Base-by-base conservation (phyloP, 30 jellyfish, hydroid and myxozoan genomes). In the Mastigias papua region DNA sequence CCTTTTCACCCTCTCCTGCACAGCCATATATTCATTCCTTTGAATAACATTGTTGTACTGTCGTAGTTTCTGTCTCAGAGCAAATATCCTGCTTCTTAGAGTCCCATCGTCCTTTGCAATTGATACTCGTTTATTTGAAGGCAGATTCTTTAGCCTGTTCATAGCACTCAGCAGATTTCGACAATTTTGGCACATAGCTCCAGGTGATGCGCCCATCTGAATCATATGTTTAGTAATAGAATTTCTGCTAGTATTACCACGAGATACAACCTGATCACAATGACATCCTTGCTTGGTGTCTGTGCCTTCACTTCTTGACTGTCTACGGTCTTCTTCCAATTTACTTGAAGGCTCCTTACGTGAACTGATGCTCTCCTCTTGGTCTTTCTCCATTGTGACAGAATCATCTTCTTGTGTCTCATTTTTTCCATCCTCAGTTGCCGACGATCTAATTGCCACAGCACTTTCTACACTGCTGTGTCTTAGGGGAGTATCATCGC, bases 21-120 rank as follows among this genome's bases (percentile, higher is more conserved):
- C 80, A 26, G 94, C 23, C 22, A 51, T 7, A 26, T 77, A 29
- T 1, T 85, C 88, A 9, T 49, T 30, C 34, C 76, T 37, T 28
- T 73, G 76, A 13, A 85, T 72, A 9, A 70, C 27, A 19, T 85
- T 88, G 22, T 77, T 27, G 31, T 85, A 85, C 1, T 85, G 83
- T 31, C 74, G 71, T 25, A 85, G 42, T 26, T 85, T 74, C 63
- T 85, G 88, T 1, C 88, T 75, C 49, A 85, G 34, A 0, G 82
- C 94, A 66, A 54, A 85, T 15, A 85, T 85, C 76, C 78, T 85
- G 57, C 94, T 85, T 48, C 94, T 60, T 20, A 85, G 83, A 7
- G 87, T 70, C 23, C 94, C 94, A 27, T 73, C 94, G 10, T 85
- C 83, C 65, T 85, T 85, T 3, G 94, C 94, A 42, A 73, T 34